Conservation (phyloP, 2,888 invertebrate genomes). For the Tetranychus truncatus region DNA sequence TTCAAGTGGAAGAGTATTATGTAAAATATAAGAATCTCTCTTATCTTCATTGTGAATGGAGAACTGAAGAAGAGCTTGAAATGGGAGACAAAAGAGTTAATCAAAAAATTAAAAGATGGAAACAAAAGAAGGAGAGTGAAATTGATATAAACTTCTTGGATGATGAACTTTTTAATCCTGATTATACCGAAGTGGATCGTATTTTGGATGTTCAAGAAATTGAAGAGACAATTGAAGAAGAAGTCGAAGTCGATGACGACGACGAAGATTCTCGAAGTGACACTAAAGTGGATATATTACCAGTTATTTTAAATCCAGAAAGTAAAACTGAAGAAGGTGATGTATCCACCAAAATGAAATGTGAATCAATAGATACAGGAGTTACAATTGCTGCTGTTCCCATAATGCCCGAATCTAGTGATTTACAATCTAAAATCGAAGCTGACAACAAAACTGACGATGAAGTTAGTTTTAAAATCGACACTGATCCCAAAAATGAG, state of each 20-base stretch:
- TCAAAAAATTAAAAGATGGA: conserved; percentile 82
- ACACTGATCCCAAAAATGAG: not conserved
- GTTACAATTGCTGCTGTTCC: not conserved
- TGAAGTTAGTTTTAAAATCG: not conserved
- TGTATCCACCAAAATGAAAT: conserved; percentile 12
- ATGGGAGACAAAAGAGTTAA: conserved; percentile 84
- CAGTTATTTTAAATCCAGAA: not conserved
- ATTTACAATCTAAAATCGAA: not conserved
- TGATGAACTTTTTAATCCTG: conserved; percentile 97
- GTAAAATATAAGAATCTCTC: conserved; percentile 89
- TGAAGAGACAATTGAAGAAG: conserved; percentile 22
- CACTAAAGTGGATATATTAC: conserved; percentile 1
- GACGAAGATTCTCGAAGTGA: conserved; percentile 11
- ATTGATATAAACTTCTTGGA: conserved; percentile 59
- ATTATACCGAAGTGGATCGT: conserved; percentile 91
- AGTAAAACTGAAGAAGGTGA: conserved; percentile 1
- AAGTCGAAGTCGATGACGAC: conserved; percentile 10
- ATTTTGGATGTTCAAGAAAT: conserved; percentile 72
- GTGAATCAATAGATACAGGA: not conserved
- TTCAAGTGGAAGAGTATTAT: conserved; percentile 76
- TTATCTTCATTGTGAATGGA: conserved; percentile 97
- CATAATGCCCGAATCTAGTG: not conserved
- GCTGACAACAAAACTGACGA: conserved; percentile 9
- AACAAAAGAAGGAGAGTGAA: conserved; percentile 67
- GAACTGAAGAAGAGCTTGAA: conserved; percentile 82